phyloP scores from a whole-genome alignment of 1,140 invertebrate genomes.

The Berghia stephanieae region DNA sequence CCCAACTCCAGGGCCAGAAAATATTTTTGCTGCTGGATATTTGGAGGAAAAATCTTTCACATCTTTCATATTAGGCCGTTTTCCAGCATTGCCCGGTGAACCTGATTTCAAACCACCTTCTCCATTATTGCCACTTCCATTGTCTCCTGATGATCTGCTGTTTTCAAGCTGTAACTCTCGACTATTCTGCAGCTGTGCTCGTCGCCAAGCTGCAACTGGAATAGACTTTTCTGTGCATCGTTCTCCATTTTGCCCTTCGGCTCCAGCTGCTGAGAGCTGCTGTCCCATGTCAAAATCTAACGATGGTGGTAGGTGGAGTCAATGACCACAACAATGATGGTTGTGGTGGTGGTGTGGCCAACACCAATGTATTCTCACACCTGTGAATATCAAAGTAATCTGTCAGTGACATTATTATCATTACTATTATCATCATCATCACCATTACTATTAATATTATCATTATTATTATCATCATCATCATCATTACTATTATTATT shows the following conservation, averaged over 20 bases:
- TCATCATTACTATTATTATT: not conserved
- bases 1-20: not conserved
- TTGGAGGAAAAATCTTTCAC: no score
- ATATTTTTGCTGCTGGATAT: not conserved
- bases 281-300: constrained; percentile 3
- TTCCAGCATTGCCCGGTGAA: not conserved
- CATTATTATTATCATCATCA: not conserved
- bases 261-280: not conserved
- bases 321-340: not conserved
- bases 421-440: not conserved
- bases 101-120: not conserved
- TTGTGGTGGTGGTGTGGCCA: not conserved
- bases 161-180: not conserved
- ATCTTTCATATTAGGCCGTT: not conserved
- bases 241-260: no score
- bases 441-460: not conserved
- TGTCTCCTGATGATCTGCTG: not conserved
- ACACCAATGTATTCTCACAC: not conserved
- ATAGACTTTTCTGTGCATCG: no score
- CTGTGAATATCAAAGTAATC: not conserved
- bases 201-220: not conserved
- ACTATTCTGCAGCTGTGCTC: not conserved
- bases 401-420: not conserved
- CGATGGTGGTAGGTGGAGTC: not conserved
- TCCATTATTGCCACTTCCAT: not conserved